These are phyloP conservation scores for Morus bassanus DNA, from an alignment of 2,797 vertebrate genomes.

Conservation along the genomic window DNA sequence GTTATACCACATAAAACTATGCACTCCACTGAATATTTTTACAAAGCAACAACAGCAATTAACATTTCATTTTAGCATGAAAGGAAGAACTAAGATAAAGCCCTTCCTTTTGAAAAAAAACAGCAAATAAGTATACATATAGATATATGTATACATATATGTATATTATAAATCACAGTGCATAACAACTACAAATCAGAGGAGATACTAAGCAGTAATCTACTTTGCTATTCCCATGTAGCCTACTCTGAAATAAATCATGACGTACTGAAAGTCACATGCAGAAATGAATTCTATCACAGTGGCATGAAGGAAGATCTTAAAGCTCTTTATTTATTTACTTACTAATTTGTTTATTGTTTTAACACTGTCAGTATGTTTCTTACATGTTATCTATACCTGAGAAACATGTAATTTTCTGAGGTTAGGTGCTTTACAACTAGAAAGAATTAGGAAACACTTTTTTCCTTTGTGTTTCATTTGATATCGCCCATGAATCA, in stretches of 20 bases:
- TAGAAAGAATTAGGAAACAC: neutral
- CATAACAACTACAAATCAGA: neutral
- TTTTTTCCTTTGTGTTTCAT: neutral
- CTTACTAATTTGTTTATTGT: neutral
- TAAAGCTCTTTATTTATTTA: neutral
- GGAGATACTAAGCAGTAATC: neutral
- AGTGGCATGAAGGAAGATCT: neutral
- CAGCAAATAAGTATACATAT: neutral
- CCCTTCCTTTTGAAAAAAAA: neutral
- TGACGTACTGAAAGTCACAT: neutral
- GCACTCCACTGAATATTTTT: neutral
- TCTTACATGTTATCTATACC: neutral
- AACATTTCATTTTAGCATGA: neutral
- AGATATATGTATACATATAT: rapidly evolving
- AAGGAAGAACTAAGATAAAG: neutral
- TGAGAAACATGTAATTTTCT: neutral
- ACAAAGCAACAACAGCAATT: neutral
- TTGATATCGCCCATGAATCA: neutral
- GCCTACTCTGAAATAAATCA: neutral
- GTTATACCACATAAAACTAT: neutral
- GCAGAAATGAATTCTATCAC: neutral
- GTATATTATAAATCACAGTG: neutral
- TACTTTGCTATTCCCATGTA: neutral
- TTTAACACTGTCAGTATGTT: neutral
- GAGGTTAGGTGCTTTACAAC: neutral